Evolutionary conservation across 2,797 vertebrate genomes (phyloP).

Genomic region (Chaetophractus vellerosus): DNA sequence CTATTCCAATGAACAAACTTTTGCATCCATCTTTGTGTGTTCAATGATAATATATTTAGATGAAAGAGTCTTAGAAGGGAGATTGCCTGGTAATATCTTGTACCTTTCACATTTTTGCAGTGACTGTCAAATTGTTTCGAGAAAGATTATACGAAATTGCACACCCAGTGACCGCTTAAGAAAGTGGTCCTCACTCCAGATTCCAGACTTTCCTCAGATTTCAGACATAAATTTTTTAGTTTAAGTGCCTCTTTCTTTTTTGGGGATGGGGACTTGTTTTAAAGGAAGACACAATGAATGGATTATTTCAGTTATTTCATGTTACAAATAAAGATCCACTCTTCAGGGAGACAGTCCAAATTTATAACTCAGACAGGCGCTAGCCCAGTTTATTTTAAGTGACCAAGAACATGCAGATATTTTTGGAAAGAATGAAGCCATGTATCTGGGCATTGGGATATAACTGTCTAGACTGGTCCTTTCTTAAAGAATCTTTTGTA

Average conservation of each 20-base stretch:
- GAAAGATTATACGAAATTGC: neutral
- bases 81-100: neutral
- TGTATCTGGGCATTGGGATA: neutral
- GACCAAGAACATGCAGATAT: constrained; percentile 59
- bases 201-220: neutral
- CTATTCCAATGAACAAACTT: neutral
- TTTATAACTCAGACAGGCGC: constrained; percentile 49
- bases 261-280: neutral
- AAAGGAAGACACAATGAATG: neutral
- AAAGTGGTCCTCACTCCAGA: accelerated
- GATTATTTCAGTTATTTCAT: constrained; percentile 55
- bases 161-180: neutral
- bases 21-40: neutral
- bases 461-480: constrained; percentile 75
- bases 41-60: neutral
- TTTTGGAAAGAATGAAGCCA: constrained; percentile 76
- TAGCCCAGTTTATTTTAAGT: constrained; percentile 74
- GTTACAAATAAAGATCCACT: constrained; percentile 44
- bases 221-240: neutral
- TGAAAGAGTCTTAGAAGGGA: neutral
- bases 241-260: neutral
- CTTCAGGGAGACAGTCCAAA: constrained; percentile 4
- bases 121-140: neutral
- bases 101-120: neutral
- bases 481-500: constrained; percentile 65